These are phyloP conservation scores for Gymnoscopelus microlampas DNA, from an alignment of 2,797 vertebrate genomes.

Conservation along the genomic window DNA sequence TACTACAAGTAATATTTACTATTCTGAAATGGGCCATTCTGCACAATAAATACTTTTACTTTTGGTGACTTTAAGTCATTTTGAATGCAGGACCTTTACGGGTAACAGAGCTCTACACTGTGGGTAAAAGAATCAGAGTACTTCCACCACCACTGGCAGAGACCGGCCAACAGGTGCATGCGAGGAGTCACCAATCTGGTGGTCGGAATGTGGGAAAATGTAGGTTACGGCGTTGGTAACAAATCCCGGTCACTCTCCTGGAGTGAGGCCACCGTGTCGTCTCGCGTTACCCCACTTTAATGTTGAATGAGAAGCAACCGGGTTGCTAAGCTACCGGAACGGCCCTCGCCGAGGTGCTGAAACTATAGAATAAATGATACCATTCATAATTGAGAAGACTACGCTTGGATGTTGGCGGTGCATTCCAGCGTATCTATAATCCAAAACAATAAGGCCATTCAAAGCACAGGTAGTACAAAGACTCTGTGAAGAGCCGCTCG, in stretches of 20 bases:
- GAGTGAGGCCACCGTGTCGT: slow-evolving; percentile 49
- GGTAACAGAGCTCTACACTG: too few relatives aligned
- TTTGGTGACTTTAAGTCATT: too few relatives aligned
- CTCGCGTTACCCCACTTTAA: slow-evolving; percentile 79
- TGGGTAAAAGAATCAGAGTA: neutral
- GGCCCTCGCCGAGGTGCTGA: slow-evolving; percentile 50
- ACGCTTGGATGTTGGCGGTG: slow-evolving; percentile 48
- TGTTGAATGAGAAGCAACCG: slow-evolving; percentile 75
- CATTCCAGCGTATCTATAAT: slow-evolving; percentile 42
- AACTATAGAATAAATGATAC: slow-evolving; percentile 66
- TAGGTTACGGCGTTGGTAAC: slow-evolving; percentile 42
- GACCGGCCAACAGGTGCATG: neutral
- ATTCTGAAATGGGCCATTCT: too few relatives aligned
- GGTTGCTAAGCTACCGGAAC: slow-evolving; percentile 74
- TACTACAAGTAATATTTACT: too few relatives aligned
- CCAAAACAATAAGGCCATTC: slow-evolving; percentile 49
- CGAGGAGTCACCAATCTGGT: slow-evolving; percentile 21
- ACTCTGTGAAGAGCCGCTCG: slow-evolving; percentile 18
- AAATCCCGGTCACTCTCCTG: slow-evolving; percentile 67
- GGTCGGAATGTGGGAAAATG: slow-evolving; percentile 31
- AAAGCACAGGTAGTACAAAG: neutral
- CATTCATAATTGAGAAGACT: slow-evolving; percentile 73
- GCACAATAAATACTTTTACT: neutral
- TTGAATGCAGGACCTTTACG: too few relatives aligned
- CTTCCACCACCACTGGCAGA: neutral